phyloP scores from a whole-genome alignment of 2,797 vertebrate genomes.

The Sparus aurata region DNA sequence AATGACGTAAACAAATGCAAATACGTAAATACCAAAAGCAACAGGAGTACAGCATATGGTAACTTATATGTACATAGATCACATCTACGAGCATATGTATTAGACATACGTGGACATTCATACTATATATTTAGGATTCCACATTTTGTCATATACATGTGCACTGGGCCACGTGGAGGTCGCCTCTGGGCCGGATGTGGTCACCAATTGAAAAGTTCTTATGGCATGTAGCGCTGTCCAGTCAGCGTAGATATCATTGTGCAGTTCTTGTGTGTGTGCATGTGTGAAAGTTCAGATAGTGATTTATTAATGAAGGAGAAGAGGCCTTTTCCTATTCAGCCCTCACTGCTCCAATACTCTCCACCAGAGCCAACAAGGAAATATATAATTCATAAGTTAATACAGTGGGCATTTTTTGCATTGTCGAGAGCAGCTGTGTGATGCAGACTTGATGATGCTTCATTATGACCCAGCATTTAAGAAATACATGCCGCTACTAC shows the following conservation, averaged over 20 bases:
- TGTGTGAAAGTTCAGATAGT: conserved; percentile 42
- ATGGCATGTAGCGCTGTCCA: background rate
- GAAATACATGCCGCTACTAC: background rate
- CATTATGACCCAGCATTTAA: conserved; percentile 10
- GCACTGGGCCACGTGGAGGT: too few species aligned
- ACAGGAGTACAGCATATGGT: too few species aligned
- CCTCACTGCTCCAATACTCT: conserved; percentile 33
- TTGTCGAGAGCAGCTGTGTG: conserved; percentile 11
- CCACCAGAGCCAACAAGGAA: conserved; percentile 45
- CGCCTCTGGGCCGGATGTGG: too few species aligned
- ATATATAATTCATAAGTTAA: conserved; percentile 66
- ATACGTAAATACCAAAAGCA: too few species aligned
- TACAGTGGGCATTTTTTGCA: conserved; percentile 35
- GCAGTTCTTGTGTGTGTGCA: conserved; percentile 7
- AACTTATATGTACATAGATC: too few species aligned
- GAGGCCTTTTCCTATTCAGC: conserved; percentile 42
- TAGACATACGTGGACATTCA: too few species aligned
- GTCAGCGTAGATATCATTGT: conserved; percentile 9
- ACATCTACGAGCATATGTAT: too few species aligned
- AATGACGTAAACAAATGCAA: too few species aligned
- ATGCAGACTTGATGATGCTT: conserved; percentile 17
- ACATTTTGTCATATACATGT: too few species aligned
- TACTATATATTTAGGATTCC: too few species aligned
- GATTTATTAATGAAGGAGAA: conserved; percentile 68
- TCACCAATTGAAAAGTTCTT: background rate